phyloP scores from a whole-genome alignment of 2,113 vertebrate species.

The Electrona antarctica region DNA sequence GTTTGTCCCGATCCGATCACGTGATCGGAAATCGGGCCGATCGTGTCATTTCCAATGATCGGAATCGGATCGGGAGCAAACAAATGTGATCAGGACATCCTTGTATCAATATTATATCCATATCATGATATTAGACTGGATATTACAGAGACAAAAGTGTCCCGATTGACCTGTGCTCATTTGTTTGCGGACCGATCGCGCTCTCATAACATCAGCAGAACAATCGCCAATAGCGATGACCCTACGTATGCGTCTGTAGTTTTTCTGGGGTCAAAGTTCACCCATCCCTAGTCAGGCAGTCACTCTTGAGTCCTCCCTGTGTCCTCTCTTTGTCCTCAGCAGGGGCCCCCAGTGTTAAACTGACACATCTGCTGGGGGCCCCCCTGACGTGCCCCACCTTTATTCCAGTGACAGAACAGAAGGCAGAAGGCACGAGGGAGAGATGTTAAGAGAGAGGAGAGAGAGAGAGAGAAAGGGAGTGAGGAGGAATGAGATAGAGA shows the following conservation, averaged over 20 bases:
- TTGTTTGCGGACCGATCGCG: too few relatives aligned
- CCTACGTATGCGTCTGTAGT: slow-evolving; percentile 37
- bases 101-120: too few relatives aligned
- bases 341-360: slow-evolving; percentile 43
- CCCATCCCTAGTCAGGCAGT: slow-evolving; percentile 12
- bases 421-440: slow-evolving; percentile 61
- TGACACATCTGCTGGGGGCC: slow-evolving; percentile 64
- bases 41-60: too few relatives aligned
- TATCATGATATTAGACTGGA: too few relatives aligned
- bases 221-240: background rate
- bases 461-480: slow-evolving; percentile 4
- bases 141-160: too few relatives aligned
- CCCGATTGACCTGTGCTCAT: too few relatives aligned
- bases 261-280: slow-evolving; percentile 48
- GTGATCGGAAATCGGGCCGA: too few relatives aligned
- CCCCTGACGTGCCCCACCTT: slow-evolving; percentile 1
- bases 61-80: too few relatives aligned
- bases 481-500: slow-evolving; percentile 9
- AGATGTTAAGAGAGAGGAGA: slow-evolving; percentile 19
- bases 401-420: slow-evolving; percentile 51
- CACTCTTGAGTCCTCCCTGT: slow-evolving; percentile 20
- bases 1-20: too few relatives aligned
- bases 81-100: too few relatives aligned
- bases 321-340: slow-evolving; percentile 42
- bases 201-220: background rate